Evolutionary conservation across 2,888 invertebrate species (phyloP).

Genomic region (Xanthorhoe spadicearia): DNA sequence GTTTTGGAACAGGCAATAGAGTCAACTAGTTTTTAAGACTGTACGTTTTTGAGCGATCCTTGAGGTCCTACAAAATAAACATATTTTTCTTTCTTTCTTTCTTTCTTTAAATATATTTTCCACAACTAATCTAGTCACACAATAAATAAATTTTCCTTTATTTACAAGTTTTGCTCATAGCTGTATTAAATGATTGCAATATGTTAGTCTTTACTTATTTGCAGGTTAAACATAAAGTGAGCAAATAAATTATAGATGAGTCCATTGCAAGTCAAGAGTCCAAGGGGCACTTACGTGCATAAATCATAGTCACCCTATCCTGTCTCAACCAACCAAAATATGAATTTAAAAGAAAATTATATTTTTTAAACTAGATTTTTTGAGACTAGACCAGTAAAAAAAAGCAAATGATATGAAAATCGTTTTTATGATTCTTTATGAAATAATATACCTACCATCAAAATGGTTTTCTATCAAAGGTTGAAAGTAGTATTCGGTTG

Average conservation of each 20-base stretch:
- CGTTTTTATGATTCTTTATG: not conserved
- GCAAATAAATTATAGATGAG: not conserved
- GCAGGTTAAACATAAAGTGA: not conserved
- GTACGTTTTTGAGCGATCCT: too few relatives aligned
- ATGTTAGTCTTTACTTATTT: not conserved
- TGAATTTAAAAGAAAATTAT: not conserved
- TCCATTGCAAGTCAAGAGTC: not conserved
- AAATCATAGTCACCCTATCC: constrained; percentile 2
- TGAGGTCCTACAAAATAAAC: too few relatives aligned
- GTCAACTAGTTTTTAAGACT: too few relatives aligned
- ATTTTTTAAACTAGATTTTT: too few relatives aligned
- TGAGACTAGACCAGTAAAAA: not conserved
- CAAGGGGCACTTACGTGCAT: not conserved
- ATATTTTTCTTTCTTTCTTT: too few relatives aligned
- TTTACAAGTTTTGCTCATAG: too few relatives aligned
- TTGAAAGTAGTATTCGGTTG: not conserved
- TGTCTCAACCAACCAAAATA: not conserved
- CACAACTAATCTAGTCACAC: too few relatives aligned
- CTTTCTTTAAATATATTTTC: too few relatives aligned
- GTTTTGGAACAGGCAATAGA: too few relatives aligned
- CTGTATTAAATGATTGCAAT: not conserved
- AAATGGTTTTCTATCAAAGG: too few relatives aligned
- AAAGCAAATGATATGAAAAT: not conserved
- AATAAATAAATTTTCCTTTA: too few relatives aligned
- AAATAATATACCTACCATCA: not conserved